phyloP scores from a whole-genome alignment of 1,140 invertebrate species.

The Euwallacea similis region DNA sequence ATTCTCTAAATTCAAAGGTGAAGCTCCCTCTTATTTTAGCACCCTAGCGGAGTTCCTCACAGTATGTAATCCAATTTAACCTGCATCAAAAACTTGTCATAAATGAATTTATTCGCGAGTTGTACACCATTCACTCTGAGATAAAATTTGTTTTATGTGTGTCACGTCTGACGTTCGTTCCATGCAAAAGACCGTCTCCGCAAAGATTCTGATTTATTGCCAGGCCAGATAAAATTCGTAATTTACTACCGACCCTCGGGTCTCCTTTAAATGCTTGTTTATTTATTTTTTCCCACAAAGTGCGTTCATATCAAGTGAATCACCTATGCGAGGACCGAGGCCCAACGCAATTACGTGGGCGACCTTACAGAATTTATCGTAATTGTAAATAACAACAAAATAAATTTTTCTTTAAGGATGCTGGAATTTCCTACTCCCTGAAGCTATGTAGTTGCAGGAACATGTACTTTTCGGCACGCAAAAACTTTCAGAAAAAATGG shows the following conservation, averaged over 20 bases:
- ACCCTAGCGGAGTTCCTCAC: not conserved
- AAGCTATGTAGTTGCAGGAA: too few relatives aligned
- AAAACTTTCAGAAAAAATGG: too few relatives aligned
- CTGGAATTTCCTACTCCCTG: too few relatives aligned
- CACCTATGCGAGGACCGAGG: too few relatives aligned
- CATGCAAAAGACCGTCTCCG: conserved; percentile 23
- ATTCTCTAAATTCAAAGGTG: too few relatives aligned
- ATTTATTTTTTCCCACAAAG: conserved; percentile 12
- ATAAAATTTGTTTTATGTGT: conserved; percentile 29
- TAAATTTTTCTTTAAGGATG: too few relatives aligned
- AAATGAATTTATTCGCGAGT: conserved; percentile 17
- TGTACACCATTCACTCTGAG: conserved; percentile 13
- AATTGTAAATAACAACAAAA: too few relatives aligned
- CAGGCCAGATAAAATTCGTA: conserved; percentile 24
- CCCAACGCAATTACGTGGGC: too few relatives aligned
- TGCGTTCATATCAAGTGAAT: too few relatives aligned
- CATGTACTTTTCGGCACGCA: too few relatives aligned
- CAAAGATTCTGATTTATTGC: conserved; percentile 24
- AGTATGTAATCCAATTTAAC: conserved; percentile 11
- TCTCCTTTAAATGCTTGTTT: conserved; percentile 18
- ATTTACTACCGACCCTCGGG: conserved; percentile 19
- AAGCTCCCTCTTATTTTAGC: not conserved
- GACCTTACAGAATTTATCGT: too few relatives aligned
- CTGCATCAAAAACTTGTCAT: conserved; percentile 7
- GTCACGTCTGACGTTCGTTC: conserved; percentile 25